Evolutionary conservation across 2,888 invertebrate species (phyloP).

Genomic region (Chouioia cunea): DNA sequence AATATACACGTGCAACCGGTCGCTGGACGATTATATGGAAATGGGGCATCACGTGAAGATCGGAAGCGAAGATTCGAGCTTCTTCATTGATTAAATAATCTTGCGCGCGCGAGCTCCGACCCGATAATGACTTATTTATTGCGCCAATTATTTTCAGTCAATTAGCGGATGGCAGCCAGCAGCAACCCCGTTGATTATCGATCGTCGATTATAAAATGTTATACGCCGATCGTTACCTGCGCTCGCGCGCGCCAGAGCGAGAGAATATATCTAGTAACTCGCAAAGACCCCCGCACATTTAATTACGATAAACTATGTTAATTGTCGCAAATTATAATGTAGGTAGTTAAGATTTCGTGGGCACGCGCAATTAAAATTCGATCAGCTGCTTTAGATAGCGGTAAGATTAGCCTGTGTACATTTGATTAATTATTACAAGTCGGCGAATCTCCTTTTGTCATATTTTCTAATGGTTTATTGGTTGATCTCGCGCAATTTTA

Average conservation of each 20-base stretch:
- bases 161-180: constrained; percentile 54
- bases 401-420: constrained; percentile 20
- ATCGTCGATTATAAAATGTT: constrained; percentile 45
- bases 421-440: constrained; percentile 34
- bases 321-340: constrained; percentile 41
- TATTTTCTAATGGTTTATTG: constrained; percentile 3
- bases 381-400: constrained; percentile 37
- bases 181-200: constrained; percentile 31
- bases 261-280: constrained; percentile 23
- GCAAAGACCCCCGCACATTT: constrained; percentile 16
- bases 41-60: constrained; percentile 55
- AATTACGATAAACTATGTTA: constrained; percentile 44
- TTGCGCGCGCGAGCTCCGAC: constrained; percentile 50
- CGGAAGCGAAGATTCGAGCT: constrained; percentile 58
- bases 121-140: constrained; percentile 68
- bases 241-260: background rate
- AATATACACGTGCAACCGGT: constrained; percentile 62
- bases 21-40: constrained; percentile 63
- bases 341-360: constrained; percentile 28
- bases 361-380: constrained; percentile 38
- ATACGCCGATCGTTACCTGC: constrained; percentile 21
- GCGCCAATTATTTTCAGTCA: constrained; percentile 64
- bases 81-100: constrained; percentile 66
- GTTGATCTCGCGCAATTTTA: constrained; percentile 1
- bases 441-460: background rate